Percentiles rank a stretch among this genome's conserved stretches.
Conservation (phyloP, 2,797 vertebrate species). For the Sternarchorhynchus goeldii region DNA sequence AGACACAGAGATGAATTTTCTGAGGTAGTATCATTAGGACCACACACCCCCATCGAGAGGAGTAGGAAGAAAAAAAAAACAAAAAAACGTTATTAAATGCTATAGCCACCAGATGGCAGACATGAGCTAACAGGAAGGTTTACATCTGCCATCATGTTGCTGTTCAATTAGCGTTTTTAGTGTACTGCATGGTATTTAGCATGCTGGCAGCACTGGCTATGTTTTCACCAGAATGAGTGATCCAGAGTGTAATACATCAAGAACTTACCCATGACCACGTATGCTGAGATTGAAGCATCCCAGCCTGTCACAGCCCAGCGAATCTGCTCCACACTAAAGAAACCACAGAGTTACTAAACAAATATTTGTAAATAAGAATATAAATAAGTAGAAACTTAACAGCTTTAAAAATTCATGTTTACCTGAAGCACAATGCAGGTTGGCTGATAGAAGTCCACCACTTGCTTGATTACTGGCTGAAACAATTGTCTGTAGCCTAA, state of each 20-base stretch:
- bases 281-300: slow-evolving; percentile 99
- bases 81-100: no score
- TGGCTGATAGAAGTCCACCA: slow-evolving; percentile 97
- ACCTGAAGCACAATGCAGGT: slow-evolving; percentile 98
- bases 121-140: no score
- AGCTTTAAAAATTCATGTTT: slow-evolving; percentile 36
- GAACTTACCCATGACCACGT: slow-evolving; percentile 92
- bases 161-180: no score
- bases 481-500: slow-evolving; percentile 97
- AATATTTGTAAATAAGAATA: neutral
- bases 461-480: slow-evolving; percentile 97
- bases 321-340: slow-evolving; percentile 93
- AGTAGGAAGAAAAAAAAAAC: no score
- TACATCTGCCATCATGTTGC: no score
- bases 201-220: no score
- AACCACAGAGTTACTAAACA: neutral
- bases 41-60: no score
- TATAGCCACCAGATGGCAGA: no score
- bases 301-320: slow-evolving; percentile 92
- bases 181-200: no score
- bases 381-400: neutral
- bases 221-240: neutral
- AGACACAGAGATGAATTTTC: no score
- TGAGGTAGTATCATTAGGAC: no score
- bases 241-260: neutral